phyloP scores from a whole-genome alignment of 2,888 invertebrate species.

The Mechanitis mazaeus region DNA sequence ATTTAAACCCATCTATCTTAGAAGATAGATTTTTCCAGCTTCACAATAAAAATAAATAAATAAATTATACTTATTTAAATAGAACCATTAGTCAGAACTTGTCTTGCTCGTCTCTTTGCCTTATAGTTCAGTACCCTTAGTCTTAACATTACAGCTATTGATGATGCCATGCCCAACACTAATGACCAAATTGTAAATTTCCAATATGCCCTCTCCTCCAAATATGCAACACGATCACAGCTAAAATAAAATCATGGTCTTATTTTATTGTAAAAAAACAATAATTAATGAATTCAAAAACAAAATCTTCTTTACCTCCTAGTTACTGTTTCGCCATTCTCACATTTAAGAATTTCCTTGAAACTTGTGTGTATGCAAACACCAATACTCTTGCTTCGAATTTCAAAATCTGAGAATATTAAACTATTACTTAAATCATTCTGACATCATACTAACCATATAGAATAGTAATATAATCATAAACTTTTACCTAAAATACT shows the following conservation, averaged over 20 bases:
- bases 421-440: constrained; percentile 1
- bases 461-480: too few species aligned
- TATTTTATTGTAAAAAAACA: background rate
- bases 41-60: background rate
- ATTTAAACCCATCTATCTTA: too few species aligned
- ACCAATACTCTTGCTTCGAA: constrained; percentile 86
- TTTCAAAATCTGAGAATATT: constrained; percentile 82
- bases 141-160: constrained; percentile 79
- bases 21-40: too few species aligned
- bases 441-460: too few species aligned
- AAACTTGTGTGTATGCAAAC: constrained; percentile 89
- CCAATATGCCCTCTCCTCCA: constrained; percentile 91
- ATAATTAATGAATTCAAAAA: constrained; percentile 4
- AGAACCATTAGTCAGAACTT: constrained; percentile 81
- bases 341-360: constrained; percentile 88
- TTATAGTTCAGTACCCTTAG: constrained; percentile 81
- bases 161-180: constrained; percentile 79
- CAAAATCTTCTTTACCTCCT: constrained; percentile 76
- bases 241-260: constrained; percentile 65
- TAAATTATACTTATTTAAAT: constrained; percentile 39
- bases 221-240: constrained; percentile 89
- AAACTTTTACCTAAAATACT: background rate
- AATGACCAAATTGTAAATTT: constrained; percentile 86
- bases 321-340: constrained; percentile 86
- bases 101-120: constrained; percentile 81